Conservation (phyloP, 2,797 vertebrate species). For the Hemibagrus guttatus region DNA sequence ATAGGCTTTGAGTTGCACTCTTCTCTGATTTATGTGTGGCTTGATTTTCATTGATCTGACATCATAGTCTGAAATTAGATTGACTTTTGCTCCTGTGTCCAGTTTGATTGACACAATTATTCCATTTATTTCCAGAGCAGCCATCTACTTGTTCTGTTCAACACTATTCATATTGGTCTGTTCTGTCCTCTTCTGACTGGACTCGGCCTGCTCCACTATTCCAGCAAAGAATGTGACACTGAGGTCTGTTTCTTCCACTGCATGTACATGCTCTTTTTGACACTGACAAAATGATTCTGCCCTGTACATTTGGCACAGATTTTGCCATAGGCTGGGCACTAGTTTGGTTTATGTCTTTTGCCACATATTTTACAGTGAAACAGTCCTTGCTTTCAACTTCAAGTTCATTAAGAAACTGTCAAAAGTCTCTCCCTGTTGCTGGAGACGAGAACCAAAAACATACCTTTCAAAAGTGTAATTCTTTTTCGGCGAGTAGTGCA, state of each 20-base stretch:
- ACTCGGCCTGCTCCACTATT: slow-evolving; percentile 25
- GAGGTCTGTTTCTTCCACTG: slow-evolving; percentile 39
- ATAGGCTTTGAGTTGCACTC: slow-evolving; percentile 45
- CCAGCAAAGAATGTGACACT: slow-evolving; percentile 48
- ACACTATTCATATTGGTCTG: slow-evolving; percentile 4
- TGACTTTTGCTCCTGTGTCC: slow-evolving; percentile 41
- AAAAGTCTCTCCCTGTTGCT: slow-evolving; percentile 31
- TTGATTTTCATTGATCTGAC: slow-evolving; percentile 50
- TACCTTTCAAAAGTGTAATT: slow-evolving; percentile 41
- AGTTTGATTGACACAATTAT: slow-evolving; percentile 18
- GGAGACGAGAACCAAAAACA: slow-evolving; percentile 29
- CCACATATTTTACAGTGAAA: too few relatives aligned
- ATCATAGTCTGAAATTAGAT: slow-evolving; percentile 33
- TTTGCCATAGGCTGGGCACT: too few relatives aligned
- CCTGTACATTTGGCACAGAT: too few relatives aligned
- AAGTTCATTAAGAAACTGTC: slow-evolving; percentile 46
- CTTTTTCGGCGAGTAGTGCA: slow-evolving; percentile 46
- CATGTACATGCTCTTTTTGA: slow-evolving; percentile 44
- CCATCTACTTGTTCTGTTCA: slow-evolving; percentile 30
- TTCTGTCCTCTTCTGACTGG: background rate
- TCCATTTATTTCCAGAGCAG: slow-evolving; percentile 13
- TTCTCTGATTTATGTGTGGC: slow-evolving; percentile 19
- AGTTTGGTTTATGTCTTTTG: too few relatives aligned
- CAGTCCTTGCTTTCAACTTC: slow-evolving; percentile 40
- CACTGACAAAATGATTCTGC: slow-evolving; percentile 32